A percentile compares a stretch with the other conserved stretches of the same genome.
phyloP scores from a whole-genome alignment of 2,113 vertebrate genomes.

The Ciconia boyciana region DNA sequence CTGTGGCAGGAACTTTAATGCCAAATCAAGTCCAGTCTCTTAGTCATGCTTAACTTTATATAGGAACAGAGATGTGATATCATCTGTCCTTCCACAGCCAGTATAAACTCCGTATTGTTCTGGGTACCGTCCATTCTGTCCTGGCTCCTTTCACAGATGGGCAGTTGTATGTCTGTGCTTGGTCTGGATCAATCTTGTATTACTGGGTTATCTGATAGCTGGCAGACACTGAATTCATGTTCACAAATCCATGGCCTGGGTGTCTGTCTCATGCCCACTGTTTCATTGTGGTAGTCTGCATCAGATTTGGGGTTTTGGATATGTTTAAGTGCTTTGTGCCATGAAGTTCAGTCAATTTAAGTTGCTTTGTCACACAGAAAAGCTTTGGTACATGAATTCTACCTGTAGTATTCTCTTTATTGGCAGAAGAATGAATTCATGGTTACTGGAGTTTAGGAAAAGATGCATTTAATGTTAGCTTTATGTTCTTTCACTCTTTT shows the following conservation, averaged over 20 bases:
- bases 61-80: neutral
- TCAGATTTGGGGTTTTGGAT: neutral
- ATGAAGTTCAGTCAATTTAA: neutral
- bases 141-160: neutral
- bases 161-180: neutral
- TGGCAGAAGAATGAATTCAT: neutral
- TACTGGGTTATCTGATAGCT: neutral
- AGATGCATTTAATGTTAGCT: neutral
- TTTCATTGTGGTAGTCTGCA: neutral
- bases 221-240: neutral
- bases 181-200: neutral
- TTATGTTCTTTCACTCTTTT: neutral
- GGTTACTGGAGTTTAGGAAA: neutral
- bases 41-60: neutral
- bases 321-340: neutral
- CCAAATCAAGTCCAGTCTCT: neutral
- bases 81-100: neutral
- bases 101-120: neutral
- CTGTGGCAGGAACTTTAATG: neutral
- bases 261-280: neutral
- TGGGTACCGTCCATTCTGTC: fast-evolving
- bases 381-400: neutral
- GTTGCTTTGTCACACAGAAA: neutral
- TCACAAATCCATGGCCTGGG: neutral
- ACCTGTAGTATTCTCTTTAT: neutral